A percentile compares a stretch with the other conserved stretches of the same genome.
phyloP scores from a whole-genome alignment of 2,888 invertebrate genomes.

The Hoplodrina blanda region DNA sequence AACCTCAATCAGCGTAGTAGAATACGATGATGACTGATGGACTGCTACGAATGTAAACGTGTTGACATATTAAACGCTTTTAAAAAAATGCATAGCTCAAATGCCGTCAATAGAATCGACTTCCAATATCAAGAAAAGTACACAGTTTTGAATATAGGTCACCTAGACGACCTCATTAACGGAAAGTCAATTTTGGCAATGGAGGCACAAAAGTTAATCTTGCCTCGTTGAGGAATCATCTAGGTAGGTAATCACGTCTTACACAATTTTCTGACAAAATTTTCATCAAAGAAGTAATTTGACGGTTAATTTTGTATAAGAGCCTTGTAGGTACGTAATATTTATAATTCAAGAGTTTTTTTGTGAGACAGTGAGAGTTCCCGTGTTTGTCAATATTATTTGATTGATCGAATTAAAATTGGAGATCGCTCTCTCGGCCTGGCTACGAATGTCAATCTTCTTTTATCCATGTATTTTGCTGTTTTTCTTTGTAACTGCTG shows the following conservation, averaged over 20 bases:
- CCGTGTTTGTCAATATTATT: constrained; percentile 27
- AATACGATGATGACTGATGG: constrained; percentile 47
- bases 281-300: constrained; percentile 24
- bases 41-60: constrained; percentile 44
- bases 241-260: background rate
- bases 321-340: constrained; percentile 6
- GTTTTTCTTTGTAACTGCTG: background rate
- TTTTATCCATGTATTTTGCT: background rate
- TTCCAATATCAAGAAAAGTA: constrained; percentile 1
- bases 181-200: constrained; percentile 38
- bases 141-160: constrained; percentile 18
- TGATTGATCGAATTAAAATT: background rate
- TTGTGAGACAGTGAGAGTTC: constrained; percentile 2
- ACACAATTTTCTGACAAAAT: constrained; percentile 21
- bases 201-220: constrained; percentile 34
- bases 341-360: constrained; percentile 3
- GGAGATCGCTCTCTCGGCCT: background rate
- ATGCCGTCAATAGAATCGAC: constrained; percentile 5
- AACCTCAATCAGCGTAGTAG: constrained; percentile 51
- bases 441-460: background rate
- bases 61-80: constrained; percentile 36
- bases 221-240: constrained; percentile 23
- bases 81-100: constrained; percentile 9
- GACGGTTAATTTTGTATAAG: constrained; percentile 16
- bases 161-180: constrained; percentile 16